Evolutionary conservation across 2,888 invertebrate species (phyloP), one percentile per base, ranked within the genome.

Genomic region (Pemphredon lugubris): DNA sequence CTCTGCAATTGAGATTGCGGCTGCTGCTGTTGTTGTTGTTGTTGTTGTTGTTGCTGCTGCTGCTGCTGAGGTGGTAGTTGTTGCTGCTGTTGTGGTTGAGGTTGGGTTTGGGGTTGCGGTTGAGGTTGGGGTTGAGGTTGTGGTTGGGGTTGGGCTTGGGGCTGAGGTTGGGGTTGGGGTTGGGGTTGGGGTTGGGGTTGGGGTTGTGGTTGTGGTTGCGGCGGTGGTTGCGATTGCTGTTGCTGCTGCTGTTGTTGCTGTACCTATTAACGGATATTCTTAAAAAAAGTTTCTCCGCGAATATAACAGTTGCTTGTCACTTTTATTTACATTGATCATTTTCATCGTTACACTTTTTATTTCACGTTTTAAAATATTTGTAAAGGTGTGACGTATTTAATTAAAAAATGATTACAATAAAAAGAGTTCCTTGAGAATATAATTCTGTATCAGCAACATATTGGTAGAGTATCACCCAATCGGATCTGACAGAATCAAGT

Each of bases 1-100:
- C 73, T 75, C 60, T 85, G 85, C 60, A 88, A 88, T 51, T 86
- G 87, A 51, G 83, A 1, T 23, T 75, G 73, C 11, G 45, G 50
- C 40, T 63, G 71, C 18, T 53, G 67, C 6, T 63, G 70, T 26
- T 71, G 76, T 14, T 86, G 73, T 44, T 69, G 61, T n/a, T 67
- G 64, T 30, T 67, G 77, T 11, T 48, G 37, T 16, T 77, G 77
- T 2, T 39, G 39, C 14, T 66, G 68, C 7, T 55, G 74, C n/a
- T 73, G 73, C 6, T 60, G 67, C 20, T 74, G 73, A 2, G 47
- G 39, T 14, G 20, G 65, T 42, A 16, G 42, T 9, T 32, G 20
- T 37, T 59, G 59, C 20, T 66, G 65, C 20, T 45, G 57, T 18
- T 63, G 40, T 2, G 32, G 66, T 6, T 58, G 59, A 14, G 64